Evolutionary conservation across 2,888 invertebrate genomes (phyloP).

Genomic region (Acanthosepion lycidas): DNA sequence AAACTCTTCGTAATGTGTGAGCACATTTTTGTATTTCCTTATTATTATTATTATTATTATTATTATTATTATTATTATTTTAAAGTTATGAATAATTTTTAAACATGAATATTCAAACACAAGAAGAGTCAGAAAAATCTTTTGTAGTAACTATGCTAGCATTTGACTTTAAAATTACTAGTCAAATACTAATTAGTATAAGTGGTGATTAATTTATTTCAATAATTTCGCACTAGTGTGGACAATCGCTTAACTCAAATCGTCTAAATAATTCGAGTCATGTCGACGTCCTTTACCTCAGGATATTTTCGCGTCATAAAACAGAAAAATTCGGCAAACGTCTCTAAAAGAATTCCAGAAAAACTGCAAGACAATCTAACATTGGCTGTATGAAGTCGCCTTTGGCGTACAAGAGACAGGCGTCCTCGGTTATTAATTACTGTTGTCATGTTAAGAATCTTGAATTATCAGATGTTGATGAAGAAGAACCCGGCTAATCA

Average conservation of each 20-base stretch:
- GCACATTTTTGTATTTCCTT: too few relatives aligned
- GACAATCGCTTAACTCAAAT: not conserved
- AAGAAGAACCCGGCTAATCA: not conserved
- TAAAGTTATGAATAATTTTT: too few relatives aligned
- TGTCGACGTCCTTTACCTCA: not conserved
- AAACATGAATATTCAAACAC: too few relatives aligned
- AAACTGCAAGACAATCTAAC: conserved; percentile 9
- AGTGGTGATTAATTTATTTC: too few relatives aligned
- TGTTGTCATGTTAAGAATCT: conserved; percentile 12
- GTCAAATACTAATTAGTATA: too few relatives aligned
- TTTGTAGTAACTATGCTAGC: too few relatives aligned
- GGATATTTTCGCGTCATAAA: not conserved
- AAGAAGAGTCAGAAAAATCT: too few relatives aligned
- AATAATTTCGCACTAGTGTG: not conserved
- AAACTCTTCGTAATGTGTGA: too few relatives aligned
- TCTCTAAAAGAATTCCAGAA: not conserved
- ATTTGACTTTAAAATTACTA: too few relatives aligned
- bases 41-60: too few relatives aligned
- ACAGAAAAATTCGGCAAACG: not conserved
- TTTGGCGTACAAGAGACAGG: not conserved
- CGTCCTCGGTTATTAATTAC: conserved; percentile 22
- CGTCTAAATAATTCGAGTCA: not conserved
- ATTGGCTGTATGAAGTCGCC: conserved; percentile 8
- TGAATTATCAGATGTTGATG: conserved; percentile 33
- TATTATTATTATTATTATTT: too few relatives aligned